These are phyloP conservation scores for Erebia epiphron DNA, from an alignment of 2,888 invertebrate species.

Conservation along the genomic window DNA sequence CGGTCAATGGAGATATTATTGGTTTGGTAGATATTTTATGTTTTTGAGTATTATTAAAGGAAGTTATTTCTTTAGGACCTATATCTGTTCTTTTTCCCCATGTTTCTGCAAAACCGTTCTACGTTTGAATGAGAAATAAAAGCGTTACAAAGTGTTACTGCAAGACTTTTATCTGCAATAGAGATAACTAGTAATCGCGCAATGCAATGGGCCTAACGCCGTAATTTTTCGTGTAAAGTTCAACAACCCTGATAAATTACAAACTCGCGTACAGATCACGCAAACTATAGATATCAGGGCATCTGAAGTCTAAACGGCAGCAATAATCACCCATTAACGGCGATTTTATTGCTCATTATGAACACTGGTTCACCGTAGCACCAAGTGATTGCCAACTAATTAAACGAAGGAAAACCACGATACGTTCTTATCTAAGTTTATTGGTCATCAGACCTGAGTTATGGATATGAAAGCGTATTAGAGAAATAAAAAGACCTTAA, in stretches of 20 bases:
- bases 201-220: neutral
- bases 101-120: neutral
- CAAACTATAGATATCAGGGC: conserved; percentile 25
- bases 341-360: conserved; percentile 36
- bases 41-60: too few relatives aligned
- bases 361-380: conserved; percentile 11
- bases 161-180: too few relatives aligned
- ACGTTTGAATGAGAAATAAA: too few relatives aligned
- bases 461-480: conserved; percentile 27
- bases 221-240: conserved; percentile 5
- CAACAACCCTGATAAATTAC: conserved; percentile 9
- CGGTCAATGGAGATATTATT: too few relatives aligned
- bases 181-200: neutral
- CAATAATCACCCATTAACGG: conserved; percentile 35
- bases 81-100: too few relatives aligned
- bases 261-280: conserved; percentile 13
- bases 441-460: conserved; percentile 22
- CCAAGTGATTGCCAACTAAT: conserved; percentile 17
- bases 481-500: conserved; percentile 19
- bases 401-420: conserved; percentile 20
- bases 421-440: conserved; percentile 23
- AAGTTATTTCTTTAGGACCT: too few relatives aligned
- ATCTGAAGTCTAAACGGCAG: conserved; percentile 1
- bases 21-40: too few relatives aligned
- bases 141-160: too few relatives aligned